phyloP scores from a whole-genome alignment of 2,797 vertebrate genomes.

The Psittacula derbiana region DNA sequence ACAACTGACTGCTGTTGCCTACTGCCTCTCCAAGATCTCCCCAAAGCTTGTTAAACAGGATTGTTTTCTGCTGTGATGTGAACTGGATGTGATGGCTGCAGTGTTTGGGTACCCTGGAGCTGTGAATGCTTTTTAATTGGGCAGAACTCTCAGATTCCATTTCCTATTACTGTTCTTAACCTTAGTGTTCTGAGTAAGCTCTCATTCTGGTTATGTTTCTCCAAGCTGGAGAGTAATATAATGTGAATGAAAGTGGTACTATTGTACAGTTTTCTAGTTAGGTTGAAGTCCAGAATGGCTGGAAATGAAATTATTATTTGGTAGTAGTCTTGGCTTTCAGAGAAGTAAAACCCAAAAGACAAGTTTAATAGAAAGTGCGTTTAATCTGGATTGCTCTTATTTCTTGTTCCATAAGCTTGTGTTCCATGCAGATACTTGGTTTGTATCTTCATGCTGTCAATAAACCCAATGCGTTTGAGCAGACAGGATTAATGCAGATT shows the following conservation, averaged over 20 bases:
- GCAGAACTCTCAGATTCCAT: background rate
- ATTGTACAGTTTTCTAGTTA: background rate
- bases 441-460: slow-evolving; percentile 73
- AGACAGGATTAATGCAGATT: slow-evolving; percentile 82
- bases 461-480: slow-evolving; percentile 70
- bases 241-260: background rate
- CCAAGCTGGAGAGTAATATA: background rate
- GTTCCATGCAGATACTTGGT: slow-evolving; percentile 72
- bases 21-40: background rate
- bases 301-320: background rate
- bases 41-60: background rate
- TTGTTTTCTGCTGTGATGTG: background rate
- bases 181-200: background rate
- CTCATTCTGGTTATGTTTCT: background rate
- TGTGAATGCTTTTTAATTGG: background rate
- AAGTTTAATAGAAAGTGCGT: slow-evolving; percentile 1
- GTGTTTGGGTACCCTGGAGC: background rate
- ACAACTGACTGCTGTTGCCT: background rate
- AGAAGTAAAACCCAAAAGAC: background rate
- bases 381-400: slow-evolving; percentile 10
- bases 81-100: background rate
- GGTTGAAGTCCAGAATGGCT: background rate
- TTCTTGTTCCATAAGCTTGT: slow-evolving; percentile 48
- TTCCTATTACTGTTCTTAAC: background rate
- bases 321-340: background rate